phyloP scores from a whole-genome alignment of 2,797 vertebrate genomes.

The Enteromius viviparus region DNA sequence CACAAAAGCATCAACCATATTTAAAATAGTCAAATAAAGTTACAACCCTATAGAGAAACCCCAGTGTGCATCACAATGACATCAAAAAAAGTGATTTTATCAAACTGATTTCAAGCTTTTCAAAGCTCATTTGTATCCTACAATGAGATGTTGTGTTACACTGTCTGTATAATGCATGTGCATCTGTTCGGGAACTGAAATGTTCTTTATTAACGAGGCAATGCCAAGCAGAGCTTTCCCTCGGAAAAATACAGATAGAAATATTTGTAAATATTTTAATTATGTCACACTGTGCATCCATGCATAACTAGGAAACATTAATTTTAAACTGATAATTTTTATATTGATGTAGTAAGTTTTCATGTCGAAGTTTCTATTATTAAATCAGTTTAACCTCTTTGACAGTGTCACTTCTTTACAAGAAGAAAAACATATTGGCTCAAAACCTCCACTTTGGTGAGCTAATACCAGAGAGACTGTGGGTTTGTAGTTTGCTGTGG shows the following conservation, averaged over 20 bases:
- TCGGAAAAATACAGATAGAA: background rate
- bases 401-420: background rate
- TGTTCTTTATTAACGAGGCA: constrained; percentile 24
- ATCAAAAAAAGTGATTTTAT: background rate
- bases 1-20: background rate
- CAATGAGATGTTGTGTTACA: background rate
- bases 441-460: background rate
- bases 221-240: background rate
- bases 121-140: background rate
- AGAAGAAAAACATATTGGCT: background rate
- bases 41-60: background rate
- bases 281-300: background rate
- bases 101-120: background rate
- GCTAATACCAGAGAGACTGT: constrained; percentile 8
- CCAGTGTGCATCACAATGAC: background rate
- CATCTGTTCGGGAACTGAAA: constrained; percentile 18
- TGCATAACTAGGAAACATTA: background rate
- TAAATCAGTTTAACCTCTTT: background rate
- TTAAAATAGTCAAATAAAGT: background rate
- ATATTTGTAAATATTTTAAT: constrained; percentile 21
- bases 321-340: background rate
- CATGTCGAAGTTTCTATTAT: background rate
- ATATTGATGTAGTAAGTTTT: background rate
- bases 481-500: background rate
- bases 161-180: constrained; percentile 18